phyloP scores from a whole-genome alignment of 2,888 invertebrate species.

The Callinectes sapidus region DNA sequence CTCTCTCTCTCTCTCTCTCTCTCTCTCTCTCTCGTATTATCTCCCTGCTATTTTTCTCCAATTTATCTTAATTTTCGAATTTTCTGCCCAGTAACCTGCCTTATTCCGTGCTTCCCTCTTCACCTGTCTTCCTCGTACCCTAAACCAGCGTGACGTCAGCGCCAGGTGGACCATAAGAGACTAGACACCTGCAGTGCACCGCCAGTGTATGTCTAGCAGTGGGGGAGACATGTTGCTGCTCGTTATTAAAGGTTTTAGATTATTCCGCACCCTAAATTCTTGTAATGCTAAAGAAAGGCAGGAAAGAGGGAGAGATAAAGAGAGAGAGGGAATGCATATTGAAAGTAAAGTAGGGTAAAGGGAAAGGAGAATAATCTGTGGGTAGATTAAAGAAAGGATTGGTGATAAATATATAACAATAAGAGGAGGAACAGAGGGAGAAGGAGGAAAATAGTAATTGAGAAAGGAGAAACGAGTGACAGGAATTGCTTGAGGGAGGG shows the following conservation, averaged over 20 bases:
- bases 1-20: conserved; percentile 21
- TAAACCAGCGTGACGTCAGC: neutral
- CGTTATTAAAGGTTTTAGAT: neutral
- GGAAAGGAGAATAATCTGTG: neutral
- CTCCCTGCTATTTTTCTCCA: neutral
- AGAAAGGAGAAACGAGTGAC: neutral
- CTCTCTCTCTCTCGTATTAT: neutral
- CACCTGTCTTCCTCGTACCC: neutral
- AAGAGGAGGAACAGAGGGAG: neutral
- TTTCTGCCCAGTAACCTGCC: neutral
- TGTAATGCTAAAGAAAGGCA: neutral
- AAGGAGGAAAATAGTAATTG: neutral
- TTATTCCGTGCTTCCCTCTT: neutral
- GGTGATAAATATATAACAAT: neutral
- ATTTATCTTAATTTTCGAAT: neutral
- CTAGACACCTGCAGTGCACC: neutral
- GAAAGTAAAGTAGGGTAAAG: neutral
- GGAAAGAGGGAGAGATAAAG: neutral
- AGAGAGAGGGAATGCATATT: neutral
- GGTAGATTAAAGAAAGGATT: neutral
- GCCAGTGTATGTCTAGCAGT: neutral
- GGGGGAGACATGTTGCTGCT: neutral
- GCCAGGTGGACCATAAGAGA: neutral
- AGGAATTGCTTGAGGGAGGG: neutral
- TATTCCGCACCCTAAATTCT: neutral